A percentile compares a stretch with the other conserved stretches of the same genome.
phyloP scores from a whole-genome alignment of 1,140 invertebrate genomes.

The Coelopa frigida region DNA sequence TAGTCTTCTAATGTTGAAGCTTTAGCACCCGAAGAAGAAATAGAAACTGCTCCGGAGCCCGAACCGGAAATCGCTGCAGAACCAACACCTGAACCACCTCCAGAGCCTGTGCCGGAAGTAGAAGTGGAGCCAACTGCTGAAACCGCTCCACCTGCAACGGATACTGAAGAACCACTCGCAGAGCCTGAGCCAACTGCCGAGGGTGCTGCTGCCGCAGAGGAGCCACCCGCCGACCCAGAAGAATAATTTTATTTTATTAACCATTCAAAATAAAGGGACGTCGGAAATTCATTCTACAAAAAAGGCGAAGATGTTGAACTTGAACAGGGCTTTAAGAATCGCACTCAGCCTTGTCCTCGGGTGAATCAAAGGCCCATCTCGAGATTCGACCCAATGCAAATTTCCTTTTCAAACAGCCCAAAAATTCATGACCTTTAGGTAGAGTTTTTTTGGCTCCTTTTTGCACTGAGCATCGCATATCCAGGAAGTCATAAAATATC shows the following conservation, averaged over 20 bases:
- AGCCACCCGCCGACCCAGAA: constrained; percentile 1
- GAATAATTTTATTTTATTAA: too few species aligned
- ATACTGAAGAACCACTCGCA: background rate
- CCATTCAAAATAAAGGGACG: too few species aligned
- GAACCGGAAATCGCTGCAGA: background rate
- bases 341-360: too few species aligned
- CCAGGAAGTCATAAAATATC: constrained; percentile 11
- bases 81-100: background rate
- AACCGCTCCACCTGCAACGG: background rate
- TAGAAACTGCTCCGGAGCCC: background rate
- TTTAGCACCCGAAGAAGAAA: background rate
- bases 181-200: background rate
- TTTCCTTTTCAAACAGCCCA: too few species aligned
- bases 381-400: too few species aligned
- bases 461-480: too few species aligned
- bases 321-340: too few species aligned
- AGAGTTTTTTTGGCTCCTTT: too few species aligned
- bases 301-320: too few species aligned
- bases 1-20: background rate
- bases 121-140: background rate
- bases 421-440: too few species aligned
- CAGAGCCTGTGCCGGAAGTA: background rate
- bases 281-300: too few species aligned
- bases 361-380: too few species aligned
- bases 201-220: constrained; percentile 1